Evolutionary conservation across 2,113 vertebrate species (phyloP), one percentile per base, ranked within the genome.

Genomic region (Miniopterus natalensis): DNA sequence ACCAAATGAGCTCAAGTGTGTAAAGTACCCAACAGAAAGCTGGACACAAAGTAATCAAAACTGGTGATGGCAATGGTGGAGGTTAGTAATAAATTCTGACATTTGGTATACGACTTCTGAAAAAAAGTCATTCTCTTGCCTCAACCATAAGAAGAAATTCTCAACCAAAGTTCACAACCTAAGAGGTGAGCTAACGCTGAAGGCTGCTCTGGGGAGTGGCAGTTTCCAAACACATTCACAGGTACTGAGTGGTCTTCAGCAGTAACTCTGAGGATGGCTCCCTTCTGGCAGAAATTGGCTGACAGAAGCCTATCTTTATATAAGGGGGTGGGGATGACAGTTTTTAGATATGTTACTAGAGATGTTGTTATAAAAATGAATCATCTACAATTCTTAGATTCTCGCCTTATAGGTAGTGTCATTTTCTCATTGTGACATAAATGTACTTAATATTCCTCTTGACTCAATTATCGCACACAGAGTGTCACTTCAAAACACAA

Each of bases 351-450:
- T 49, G 23, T 88, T 68, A 65, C 81, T 55, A 74, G 88, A 92
- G 79, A 84, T 57, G 63, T 70, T 89, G 74, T 55, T 80, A 36
- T 84, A 85, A 96, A 95, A 95, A 83, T 45, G 71, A 92, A 92
- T 93, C 65, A 87, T 91, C 70, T 87, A 75, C 42, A 88, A 95
- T 96, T 92, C 90, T 15, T 8, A 18, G 23, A 49, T 36, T 74
- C 31, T 92, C 84, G 94, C 61, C 53, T 94, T 88, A 90, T 51
- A 97, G 73, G 66, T 77, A 87, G 73, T 79, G 74, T 90, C 92
- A 95, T 97, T 92, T 95, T 95, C 84, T 94, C 96, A 96, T 92
- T 94, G 93, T 89, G 97, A 97, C 90, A 92, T 77, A 71, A 83
- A 95, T n/a, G 88, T 90, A 88, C 66, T 94, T 89, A 85, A 95